A percentile compares a stretch with the other conserved stretches of the same genome.
Evolutionary conservation across 2,797 vertebrate species (phyloP).

Genomic region (Sternotherus odoratus): DNA sequence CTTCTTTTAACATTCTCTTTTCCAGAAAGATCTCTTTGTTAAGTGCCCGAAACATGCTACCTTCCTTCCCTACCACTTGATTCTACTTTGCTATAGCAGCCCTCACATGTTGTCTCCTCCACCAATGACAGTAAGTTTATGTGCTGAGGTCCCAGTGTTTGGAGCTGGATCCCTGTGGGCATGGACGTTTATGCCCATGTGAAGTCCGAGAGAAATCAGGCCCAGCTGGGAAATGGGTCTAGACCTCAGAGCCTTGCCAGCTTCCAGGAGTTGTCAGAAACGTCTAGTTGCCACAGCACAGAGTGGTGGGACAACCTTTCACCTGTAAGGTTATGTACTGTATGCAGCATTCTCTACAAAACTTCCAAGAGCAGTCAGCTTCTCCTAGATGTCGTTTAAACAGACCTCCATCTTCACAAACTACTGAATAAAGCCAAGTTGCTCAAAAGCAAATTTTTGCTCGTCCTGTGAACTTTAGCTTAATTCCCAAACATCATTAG

Average conservation of each 20-base stretch:
- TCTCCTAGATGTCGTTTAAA: background rate
- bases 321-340: background rate
- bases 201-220: background rate
- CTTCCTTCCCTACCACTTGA: background rate
- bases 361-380: background rate
- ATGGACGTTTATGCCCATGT: background rate
- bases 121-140: background rate
- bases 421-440: background rate
- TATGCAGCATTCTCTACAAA: background rate
- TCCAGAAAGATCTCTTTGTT: background rate
- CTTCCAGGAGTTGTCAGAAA: background rate
- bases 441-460: background rate
- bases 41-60: background rate
- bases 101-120: background rate
- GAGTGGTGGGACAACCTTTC: background rate
- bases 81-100: background rate
- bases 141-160: background rate
- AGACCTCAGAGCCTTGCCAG: background rate
- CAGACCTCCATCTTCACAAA: background rate
- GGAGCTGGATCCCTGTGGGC: background rate
- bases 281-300: background rate
- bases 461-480: background rate
- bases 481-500: background rate
- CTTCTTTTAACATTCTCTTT: background rate
- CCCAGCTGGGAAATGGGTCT: background rate